Base-by-base conservation (phyloP, 2,888 invertebrate species). In the Diarsia mendica region DNA sequence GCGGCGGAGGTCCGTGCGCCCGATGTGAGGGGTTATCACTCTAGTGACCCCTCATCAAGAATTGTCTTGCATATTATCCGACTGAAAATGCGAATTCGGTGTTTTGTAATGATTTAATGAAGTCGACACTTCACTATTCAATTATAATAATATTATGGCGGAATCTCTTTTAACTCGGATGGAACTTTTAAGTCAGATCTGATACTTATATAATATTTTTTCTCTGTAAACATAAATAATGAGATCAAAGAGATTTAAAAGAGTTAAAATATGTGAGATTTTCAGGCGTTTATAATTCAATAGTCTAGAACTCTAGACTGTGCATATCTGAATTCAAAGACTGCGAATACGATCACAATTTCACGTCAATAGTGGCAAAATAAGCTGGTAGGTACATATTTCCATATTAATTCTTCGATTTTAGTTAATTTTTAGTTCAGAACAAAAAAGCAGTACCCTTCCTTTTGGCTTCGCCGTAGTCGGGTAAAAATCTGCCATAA, bases 11-110 rank as follows among this genome's bases (percentile, higher is more conserved):
- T 92, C 93, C 91, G 88, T 83, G 76, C 79, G 89, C 86, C 84
- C 88, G 90, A 86, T 90, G 86, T 83, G 71, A 79, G 88, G 89
- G 95, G 96, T 96, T 96, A 96, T 96, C 96, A 90, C 64, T 67
- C 65, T 77, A 78, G 84, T 93, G 94, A 94, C 94, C 94, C 88
- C 82, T 79, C 84, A 76, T 79, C 84, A 79, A 89, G 90, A 91
- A 89, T 87, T 90, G 92, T 90, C 91, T 92, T 90, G 84, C 84
- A 83, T 87, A 82, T 89, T 86, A 87, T 89, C 88, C 88, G 84
- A 89, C 84, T 78, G 83, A 85, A 88, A 75, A 88, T 84, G 90
- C 90, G 85, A 92, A 90, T 91, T 92, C 82, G 82, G 82, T 86
- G 69, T 70, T 48, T 83, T 85, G 77, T 82, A 81, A 85, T 79